Percentiles rank a stretch among this genome's conserved stretches.
Conservation (phyloP, 2,113 vertebrate species). For the Eulacestoma nigropectus region DNA sequence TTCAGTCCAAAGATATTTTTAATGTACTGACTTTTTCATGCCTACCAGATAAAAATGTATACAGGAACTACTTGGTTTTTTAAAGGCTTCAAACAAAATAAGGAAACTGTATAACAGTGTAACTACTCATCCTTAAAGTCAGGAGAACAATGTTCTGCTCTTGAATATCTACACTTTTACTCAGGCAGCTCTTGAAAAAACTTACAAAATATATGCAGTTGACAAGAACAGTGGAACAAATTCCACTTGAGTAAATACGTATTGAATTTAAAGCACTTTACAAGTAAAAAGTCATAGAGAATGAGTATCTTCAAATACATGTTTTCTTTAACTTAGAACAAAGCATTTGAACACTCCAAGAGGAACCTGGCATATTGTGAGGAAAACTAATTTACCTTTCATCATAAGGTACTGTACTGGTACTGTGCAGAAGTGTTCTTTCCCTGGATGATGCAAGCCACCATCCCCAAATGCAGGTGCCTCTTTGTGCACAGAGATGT, state of each 20-base stretch:
- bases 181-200: not conserved
- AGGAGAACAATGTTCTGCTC: not conserved
- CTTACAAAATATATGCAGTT: not conserved
- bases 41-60: not conserved
- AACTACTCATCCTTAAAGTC: not conserved
- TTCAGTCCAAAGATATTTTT: not conserved
- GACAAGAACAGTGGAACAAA: not conserved
- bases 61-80: not conserved
- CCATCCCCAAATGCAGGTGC: not conserved
- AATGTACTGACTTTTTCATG: not conserved
- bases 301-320: not conserved
- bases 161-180: not conserved
- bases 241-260: not conserved
- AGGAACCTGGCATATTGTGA: not conserved
- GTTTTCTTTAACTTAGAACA: not conserved
- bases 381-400: not conserved
- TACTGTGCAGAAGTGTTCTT: not conserved
- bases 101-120: not conserved
- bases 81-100: not conserved
- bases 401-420: not conserved
- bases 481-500: not conserved
- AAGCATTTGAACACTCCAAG: not conserved
- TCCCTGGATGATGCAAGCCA: not conserved
- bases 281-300: not conserved
- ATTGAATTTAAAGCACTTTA: not conserved